Percentiles rank a stretch among this genome's conserved stretches.
phyloP scores from a whole-genome alignment of 1,140 invertebrate genomes.

The Harpegnathos saltator region DNA sequence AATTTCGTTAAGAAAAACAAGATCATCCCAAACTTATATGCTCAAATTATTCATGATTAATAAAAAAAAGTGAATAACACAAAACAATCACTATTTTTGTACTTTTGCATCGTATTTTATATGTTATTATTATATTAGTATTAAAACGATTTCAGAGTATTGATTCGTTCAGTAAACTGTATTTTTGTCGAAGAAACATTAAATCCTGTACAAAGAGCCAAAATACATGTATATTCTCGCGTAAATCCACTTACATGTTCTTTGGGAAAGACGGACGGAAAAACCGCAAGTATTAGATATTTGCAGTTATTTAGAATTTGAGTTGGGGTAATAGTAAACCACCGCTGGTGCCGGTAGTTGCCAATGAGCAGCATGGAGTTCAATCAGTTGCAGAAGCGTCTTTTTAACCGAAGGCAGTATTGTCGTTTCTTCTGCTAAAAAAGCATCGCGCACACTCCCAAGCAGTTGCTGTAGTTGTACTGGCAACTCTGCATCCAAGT shows the following conservation, averaged over 20 bases:
- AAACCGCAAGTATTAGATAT: background rate
- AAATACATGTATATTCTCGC: background rate
- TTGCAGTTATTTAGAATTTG: slow-evolving; percentile 77
- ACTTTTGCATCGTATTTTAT: background rate
- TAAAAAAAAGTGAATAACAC: slow-evolving; percentile 1
- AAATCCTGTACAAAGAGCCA: slow-evolving; percentile 8
- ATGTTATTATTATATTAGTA: too few relatives aligned
- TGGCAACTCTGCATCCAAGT: slow-evolving; percentile 93
- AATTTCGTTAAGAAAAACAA: slow-evolving; percentile 37
- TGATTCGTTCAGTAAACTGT: too few relatives aligned
- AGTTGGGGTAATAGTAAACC: slow-evolving; percentile 93
- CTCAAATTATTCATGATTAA: background rate
- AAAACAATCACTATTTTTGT: slow-evolving; percentile 1
- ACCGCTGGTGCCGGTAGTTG: slow-evolving; percentile 94
- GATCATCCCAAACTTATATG: slow-evolving; percentile 5
- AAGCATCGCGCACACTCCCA: slow-evolving; percentile 93
- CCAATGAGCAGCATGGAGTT: slow-evolving; percentile 95
- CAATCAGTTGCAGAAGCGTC: slow-evolving; percentile 94
- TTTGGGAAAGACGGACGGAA: slow-evolving; percentile 56
- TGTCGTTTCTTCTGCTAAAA: slow-evolving; percentile 90
- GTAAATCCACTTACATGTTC: background rate
- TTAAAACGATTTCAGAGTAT: too few relatives aligned
- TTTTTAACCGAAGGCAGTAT: slow-evolving; percentile 90
- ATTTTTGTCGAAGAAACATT: background rate
- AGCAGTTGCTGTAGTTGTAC: slow-evolving; percentile 92